Evolutionary conservation across 2,113 vertebrate genomes (phyloP), one percentile per base, ranked within the genome.

Genomic region (Suricata suricatta): DNA sequence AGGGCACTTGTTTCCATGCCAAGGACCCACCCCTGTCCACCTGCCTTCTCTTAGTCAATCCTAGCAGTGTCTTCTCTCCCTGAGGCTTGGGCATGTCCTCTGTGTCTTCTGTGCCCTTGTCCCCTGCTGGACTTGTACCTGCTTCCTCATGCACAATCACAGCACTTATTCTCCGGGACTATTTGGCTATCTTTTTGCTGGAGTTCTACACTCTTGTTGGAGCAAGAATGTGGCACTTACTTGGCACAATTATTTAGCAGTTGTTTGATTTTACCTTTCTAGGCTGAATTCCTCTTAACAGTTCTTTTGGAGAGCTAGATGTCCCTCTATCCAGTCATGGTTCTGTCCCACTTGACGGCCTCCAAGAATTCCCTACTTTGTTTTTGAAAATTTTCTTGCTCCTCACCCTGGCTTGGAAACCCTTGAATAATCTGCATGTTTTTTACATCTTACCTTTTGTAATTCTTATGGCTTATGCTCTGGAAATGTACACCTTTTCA

Each of bases 21-120:
- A 27, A 27, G 19, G 4, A 27, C 13, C 10, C 2, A 16, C 11
- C 1, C 7, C 29, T 3, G 11, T 4, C 4, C 4, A 12, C 4
- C 29, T 17, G 66, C 9, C 35, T 66, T 50, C 66, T 15, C 4
- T 10, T 60, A 29, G 15, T 41, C 5, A 21, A 4, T 0, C n/a
- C 33, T 25, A 3, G 27, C 50, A 76, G 5, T 5, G 25, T n/a
- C 57, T 7, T 83, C 8, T 16, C 9, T 91, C 16, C 11, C 23
- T 31, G 15, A 10, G 57, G 14, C 8, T 33, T 25, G 3, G 17
- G 7, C 19, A 21, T 21, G n/a, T 12, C 19, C 29, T 85, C 52
- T 54, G 2, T 27, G 35, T 57, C 11, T 12, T 74, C 14, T 54
- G 64, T 54, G 35, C 14, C 14, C 23, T 16, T 13, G 11, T 38